Base-by-base conservation (phyloP, 2,888 invertebrate species). In the Blastobasis lacticolella region DNA sequence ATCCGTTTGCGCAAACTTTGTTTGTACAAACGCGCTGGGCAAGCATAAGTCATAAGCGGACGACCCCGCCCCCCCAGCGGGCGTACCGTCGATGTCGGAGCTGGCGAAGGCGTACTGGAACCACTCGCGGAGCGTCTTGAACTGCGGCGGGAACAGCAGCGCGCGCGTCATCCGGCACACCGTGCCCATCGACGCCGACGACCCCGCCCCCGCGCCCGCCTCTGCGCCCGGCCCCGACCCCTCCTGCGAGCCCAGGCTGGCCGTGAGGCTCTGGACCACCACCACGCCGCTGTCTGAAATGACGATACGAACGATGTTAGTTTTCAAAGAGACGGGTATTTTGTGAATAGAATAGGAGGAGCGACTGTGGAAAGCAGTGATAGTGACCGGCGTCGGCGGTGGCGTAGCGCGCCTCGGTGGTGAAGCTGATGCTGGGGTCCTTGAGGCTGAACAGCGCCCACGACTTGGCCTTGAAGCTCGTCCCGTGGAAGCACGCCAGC, bases 51-150 rank as follows among this genome's bases (percentile, higher is more conserved):
- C n/a, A n/a, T n/a, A n/a, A n/a, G 23, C 23, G 23, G 23, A 23
- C 23, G 23, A 23, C 23, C 23, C 23, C 23, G 1, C 23, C 23
- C 23, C 8, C 8, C 9, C 7, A 7, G 6, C 5, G 40, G 6
- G 55, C 57, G 42, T 78, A 97, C 97, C 96, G 85, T 97, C 97
- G 52, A 97, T 94, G 82, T 97, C 97, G 76, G 95, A 95, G 64
- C 95, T 95, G 23, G 96, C 94, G 85, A 98, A 98, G 0, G 98
- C 96, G 81, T 98, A 98, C 67, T 95, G 94, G 89, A 98, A 98
- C 98, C 98, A 98, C 82, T 98, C 98, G 68, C 94, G 94, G 44
- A 98, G 90, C 42, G 95, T 95, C 81, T 97, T 95, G 82, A 97
- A 97, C 84, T 97, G 97, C 38, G 97, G 98, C 57, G 97, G 97